Conservation (phyloP, 2,888 invertebrate species). For the Corbicula japonica region DNA sequence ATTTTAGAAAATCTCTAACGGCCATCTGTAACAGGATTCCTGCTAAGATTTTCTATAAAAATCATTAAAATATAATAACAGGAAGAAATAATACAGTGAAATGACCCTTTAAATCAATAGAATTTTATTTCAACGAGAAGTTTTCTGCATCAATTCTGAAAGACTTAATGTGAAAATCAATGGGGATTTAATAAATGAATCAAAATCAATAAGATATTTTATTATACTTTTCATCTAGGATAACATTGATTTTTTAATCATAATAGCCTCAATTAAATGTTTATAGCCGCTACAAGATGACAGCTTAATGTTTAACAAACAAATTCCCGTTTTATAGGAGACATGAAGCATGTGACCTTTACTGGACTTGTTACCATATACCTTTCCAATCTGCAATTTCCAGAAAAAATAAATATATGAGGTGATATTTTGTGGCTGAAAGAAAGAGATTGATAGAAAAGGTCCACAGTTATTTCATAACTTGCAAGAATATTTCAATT, state of each 20-base stretch:
- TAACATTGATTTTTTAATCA: constrained; percentile 60
- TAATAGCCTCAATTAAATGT: constrained; percentile 58
- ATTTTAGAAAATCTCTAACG: constrained; percentile 10
- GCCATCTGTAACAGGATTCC: constrained; percentile 28
- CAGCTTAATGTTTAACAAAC: constrained; percentile 39
- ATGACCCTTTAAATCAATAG: constrained; percentile 60
- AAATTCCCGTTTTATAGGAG: too few species aligned
- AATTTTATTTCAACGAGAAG: constrained; percentile 60
- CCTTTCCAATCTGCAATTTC: too few species aligned
- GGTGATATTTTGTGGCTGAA: too few species aligned
- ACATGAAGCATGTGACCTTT: too few species aligned
- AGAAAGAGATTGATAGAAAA: too few species aligned
- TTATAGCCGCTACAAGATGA: constrained; percentile 40
- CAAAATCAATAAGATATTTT: constrained; percentile 66
- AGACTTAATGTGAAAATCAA: constrained; percentile 60
- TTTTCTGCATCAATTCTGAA: constrained; percentile 26
- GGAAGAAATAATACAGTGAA: constrained; percentile 46
- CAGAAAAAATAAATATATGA: too few species aligned
- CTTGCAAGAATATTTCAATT: too few species aligned
- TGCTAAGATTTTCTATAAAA: constrained; percentile 41
- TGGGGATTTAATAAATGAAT: constrained; percentile 66
- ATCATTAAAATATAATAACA: constrained; percentile 39
- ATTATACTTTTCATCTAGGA: constrained; percentile 59
- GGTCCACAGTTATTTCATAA: too few species aligned
- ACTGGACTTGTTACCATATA: too few species aligned